Evolutionary conservation across 23 tunicate genomes (phyloP).

Genomic region (Styela plicata): DNA sequence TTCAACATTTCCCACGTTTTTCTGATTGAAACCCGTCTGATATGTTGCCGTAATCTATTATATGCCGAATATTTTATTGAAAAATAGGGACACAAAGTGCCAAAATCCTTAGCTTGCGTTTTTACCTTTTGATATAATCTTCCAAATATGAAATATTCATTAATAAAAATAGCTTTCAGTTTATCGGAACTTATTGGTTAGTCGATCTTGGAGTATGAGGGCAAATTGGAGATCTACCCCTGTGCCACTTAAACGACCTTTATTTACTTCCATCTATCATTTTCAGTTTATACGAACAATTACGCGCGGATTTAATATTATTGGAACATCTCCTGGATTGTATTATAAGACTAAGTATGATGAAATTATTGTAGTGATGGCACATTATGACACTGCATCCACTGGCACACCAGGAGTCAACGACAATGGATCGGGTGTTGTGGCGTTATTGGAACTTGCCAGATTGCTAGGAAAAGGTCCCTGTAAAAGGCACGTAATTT

Average conservation of each 20-base stretch:
- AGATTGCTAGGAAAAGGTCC: constrained; percentile 41
- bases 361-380: constrained; percentile 52
- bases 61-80: no score
- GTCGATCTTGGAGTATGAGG: no score
- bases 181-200: no score
- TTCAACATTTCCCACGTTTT: no score
- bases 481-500: constrained; percentile 69
- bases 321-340: constrained; percentile 52
- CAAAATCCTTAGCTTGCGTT: no score
- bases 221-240: no score
- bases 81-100: no score
- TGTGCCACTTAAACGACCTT: neutral
- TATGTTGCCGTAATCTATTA: no score
- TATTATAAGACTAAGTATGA: constrained; percentile 55
- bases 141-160: no score
- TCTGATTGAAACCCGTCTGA: no score
- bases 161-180: no score
- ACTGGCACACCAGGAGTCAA: constrained; percentile 55
- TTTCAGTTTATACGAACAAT: constrained; percentile 71
- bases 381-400: constrained; percentile 79
- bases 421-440: constrained; percentile 85
- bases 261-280: neutral
- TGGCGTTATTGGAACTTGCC: constrained; percentile 64
- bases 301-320: constrained; percentile 63
- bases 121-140: no score